phyloP scores from a whole-genome alignment of 1,140 invertebrate genomes.

The Saxidomus purpurata region DNA sequence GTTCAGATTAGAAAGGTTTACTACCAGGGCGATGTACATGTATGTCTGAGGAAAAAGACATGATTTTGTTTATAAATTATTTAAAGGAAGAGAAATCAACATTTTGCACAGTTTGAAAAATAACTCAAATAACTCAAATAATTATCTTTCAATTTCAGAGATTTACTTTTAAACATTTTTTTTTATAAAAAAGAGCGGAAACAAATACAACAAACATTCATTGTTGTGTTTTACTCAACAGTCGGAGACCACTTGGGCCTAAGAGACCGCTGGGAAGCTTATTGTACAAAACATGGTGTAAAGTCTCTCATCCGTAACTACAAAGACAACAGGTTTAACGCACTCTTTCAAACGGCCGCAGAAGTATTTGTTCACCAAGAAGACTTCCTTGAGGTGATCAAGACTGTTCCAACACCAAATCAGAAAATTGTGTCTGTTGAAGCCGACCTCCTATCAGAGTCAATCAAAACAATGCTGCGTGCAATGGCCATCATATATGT shows the following conservation, averaged over 20 bases:
- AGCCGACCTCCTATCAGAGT: not conserved
- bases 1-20: too few relatives aligned
- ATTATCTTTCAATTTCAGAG: too few relatives aligned
- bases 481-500: not conserved
- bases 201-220: too few relatives aligned
- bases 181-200: too few relatives aligned
- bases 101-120: too few relatives aligned
- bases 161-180: too few relatives aligned
- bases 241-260: not conserved
- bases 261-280: conserved; percentile 3
- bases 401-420: not conserved
- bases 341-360: conserved; percentile 6
- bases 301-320: conserved; percentile 23
- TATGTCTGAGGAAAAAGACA: too few relatives aligned
- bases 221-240: too few relatives aligned
- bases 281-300: not conserved
- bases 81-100: too few relatives aligned
- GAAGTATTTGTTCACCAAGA: not conserved
- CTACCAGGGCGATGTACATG: too few relatives aligned
- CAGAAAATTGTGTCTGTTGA: not conserved
- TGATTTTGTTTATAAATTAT: too few relatives aligned
- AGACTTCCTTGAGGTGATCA: not conserved
- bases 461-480: not conserved
- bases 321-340: conserved; percentile 36
- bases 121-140: too few relatives aligned